phyloP scores from a whole-genome alignment of 1,140 invertebrate genomes.

The Cataglyphis hispanica region DNA sequence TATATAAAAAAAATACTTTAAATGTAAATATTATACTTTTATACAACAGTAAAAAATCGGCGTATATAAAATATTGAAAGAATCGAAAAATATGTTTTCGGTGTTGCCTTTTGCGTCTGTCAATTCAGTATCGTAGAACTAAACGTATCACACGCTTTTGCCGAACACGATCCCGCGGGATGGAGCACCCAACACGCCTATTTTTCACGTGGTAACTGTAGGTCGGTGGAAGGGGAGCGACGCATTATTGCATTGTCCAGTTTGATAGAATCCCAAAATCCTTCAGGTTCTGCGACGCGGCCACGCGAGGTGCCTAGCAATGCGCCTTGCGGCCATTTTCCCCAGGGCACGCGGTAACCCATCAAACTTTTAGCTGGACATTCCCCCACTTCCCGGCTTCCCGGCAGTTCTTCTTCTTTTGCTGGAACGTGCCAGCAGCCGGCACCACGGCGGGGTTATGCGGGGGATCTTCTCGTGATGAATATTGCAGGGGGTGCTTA shows the following conservation, averaged over 20 bases:
- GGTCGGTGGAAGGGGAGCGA: conserved; percentile 69
- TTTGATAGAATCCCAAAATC: conserved; percentile 87
- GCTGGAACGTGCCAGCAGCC: conserved; percentile 76
- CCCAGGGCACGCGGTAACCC: conserved; percentile 83
- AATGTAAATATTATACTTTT: neutral
- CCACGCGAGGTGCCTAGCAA: conserved; percentile 83
- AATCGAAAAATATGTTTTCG: conserved; percentile 46
- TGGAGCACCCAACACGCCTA: conserved; percentile 65
- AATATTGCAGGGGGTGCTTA: conserved; percentile 86
- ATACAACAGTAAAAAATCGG: conserved; percentile 12
- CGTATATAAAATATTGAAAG: conserved; percentile 4
- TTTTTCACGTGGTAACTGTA: conserved; percentile 79
- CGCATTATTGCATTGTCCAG: conserved; percentile 86
- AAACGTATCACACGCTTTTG: conserved; percentile 48
- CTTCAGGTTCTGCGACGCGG: conserved; percentile 81
- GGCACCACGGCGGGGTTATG: conserved; percentile 23
- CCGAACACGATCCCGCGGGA: conserved; percentile 52
- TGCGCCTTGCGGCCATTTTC: conserved; percentile 81
- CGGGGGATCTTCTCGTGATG: conserved; percentile 79
- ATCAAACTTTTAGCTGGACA: conserved; percentile 86
- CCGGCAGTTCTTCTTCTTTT: conserved; percentile 72
- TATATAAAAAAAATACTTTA: neutral
- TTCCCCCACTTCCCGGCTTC: conserved; percentile 62
- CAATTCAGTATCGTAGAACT: conserved; percentile 58
- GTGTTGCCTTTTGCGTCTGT: conserved; percentile 40